Base-by-base conservation (phyloP, 2,888 invertebrate species). In the Opisthograptis luteolata region DNA sequence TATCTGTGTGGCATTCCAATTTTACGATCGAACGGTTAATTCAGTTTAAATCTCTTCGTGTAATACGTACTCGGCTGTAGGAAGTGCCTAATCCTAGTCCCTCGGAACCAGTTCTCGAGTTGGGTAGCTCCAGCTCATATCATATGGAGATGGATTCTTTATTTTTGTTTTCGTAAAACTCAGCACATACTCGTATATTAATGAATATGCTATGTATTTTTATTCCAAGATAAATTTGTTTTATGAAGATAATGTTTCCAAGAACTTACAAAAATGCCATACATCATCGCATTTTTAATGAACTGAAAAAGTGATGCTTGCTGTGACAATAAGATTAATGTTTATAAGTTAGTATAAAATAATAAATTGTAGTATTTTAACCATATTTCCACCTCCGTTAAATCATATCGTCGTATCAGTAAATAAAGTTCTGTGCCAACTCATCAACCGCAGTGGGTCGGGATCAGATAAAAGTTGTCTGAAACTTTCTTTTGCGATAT, bases 1-100 rank as follows among this genome's bases (percentile, higher is more conserved):
- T 90, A 90, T 90, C 89, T 89, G 84, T 88, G 89, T 87, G 89
- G 89, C 88, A 87, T 89, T 88, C 87, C 90, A 90, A 89, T 90
- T 90, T 90, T 90, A 88, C 89, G 87, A 88, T 88, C 87, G 89
- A 90, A 88, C 79, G 87, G 87, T 84, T 88, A 90, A 89, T 86
- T 90, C 88, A 88, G 86, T 89, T 90, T 89, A 89, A 90, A 89
- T 90, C 87, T 88, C 81, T 87, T 85, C 87, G 84, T 79, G 82
- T 87, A 86, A 85, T 87, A 86, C 83, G 84, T 81, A 80, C 73
- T 81, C 74, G 77, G 71, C 74, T 80, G 72, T 79, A 81, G 83
- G 79, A 77, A 81, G 74, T 77, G 79, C 81, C 83, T 87, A 87
- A 88, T 88, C 86, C 83, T 80, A 81, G 82, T 78, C 82, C 78